phyloP scores from a whole-genome alignment of 2,888 invertebrate genomes.

The Erebia aethiops region DNA sequence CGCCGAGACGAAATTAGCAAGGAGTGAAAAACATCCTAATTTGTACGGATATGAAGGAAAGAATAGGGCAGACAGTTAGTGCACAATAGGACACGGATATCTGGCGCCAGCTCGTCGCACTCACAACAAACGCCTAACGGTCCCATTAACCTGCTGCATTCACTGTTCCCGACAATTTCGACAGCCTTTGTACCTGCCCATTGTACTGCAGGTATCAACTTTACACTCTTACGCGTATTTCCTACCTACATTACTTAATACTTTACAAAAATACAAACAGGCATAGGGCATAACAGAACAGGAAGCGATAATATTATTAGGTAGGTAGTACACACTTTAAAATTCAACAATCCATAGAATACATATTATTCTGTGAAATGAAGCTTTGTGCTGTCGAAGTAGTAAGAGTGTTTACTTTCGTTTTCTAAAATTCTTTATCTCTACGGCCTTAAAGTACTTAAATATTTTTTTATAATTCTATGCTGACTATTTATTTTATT shows the following conservation, averaged over 20 bases:
- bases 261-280: slow-evolving; percentile 44
- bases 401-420: slow-evolving; percentile 28
- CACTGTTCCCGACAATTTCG: slow-evolving; percentile 44
- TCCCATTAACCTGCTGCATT: slow-evolving; percentile 50
- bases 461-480: not conserved
- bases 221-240: slow-evolving; percentile 52
- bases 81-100: slow-evolving; percentile 60
- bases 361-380: slow-evolving; percentile 57
- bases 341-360: slow-evolving; percentile 57
- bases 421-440: slow-evolving; percentile 23
- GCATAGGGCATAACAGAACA: slow-evolving; percentile 57
- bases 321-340: slow-evolving; percentile 31
- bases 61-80: slow-evolving; percentile 50
- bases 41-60: slow-evolving; percentile 41
- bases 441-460: not conserved
- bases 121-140: slow-evolving; percentile 67
- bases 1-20: slow-evolving; percentile 50
- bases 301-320: slow-evolving; percentile 65
- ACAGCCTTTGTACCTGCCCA: slow-evolving; percentile 58
- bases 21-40: slow-evolving; percentile 44
- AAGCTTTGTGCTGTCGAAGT: slow-evolving; percentile 22
- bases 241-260: slow-evolving; percentile 49
- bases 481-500: not conserved
- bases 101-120: slow-evolving; percentile 73
- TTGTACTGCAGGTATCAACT: slow-evolving; percentile 60